Conservation (phyloP, 2,888 invertebrate genomes). For the Eupithecia vulgata region DNA sequence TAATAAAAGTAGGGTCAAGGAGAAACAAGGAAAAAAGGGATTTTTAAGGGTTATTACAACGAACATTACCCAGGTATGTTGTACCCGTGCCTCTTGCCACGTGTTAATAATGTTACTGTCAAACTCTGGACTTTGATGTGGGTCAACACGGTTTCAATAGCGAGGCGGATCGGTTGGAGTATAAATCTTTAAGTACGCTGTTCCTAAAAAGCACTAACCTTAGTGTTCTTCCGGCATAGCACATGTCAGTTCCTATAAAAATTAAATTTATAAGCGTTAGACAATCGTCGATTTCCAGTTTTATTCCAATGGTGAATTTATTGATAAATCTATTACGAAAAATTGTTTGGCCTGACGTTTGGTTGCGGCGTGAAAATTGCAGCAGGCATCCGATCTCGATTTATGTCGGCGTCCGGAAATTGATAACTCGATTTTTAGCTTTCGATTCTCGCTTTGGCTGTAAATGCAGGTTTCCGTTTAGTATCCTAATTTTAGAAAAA, state of each 20-base stretch:
- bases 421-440: constrained; percentile 36
- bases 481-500: background rate
- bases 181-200: constrained; percentile 52
- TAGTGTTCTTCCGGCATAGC: background rate
- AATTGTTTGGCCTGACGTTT: constrained; percentile 38
- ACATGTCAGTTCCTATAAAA: background rate
- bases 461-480: background rate
- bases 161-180: constrained; percentile 52
- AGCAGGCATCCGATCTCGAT: constrained; percentile 39
- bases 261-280: background rate
- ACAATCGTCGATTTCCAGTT: background rate
- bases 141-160: constrained; percentile 72
- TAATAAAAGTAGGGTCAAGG: constrained; percentile 41
- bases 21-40: constrained; percentile 56
- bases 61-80: constrained; percentile 55
- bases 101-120: constrained; percentile 78
- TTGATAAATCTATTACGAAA: constrained; percentile 46
- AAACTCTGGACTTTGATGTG: constrained; percentile 69
- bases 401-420: constrained; percentile 39
- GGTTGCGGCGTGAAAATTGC: constrained; percentile 35
- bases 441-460: constrained; percentile 25
- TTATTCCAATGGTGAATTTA: constrained; percentile 47
- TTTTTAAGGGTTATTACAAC: constrained; percentile 64
- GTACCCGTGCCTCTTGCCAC: constrained; percentile 58
- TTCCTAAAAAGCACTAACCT: background rate